Evolutionary conservation across 2,113 vertebrate genomes (phyloP).

Genomic region (Oriolus oriolus): DNA sequence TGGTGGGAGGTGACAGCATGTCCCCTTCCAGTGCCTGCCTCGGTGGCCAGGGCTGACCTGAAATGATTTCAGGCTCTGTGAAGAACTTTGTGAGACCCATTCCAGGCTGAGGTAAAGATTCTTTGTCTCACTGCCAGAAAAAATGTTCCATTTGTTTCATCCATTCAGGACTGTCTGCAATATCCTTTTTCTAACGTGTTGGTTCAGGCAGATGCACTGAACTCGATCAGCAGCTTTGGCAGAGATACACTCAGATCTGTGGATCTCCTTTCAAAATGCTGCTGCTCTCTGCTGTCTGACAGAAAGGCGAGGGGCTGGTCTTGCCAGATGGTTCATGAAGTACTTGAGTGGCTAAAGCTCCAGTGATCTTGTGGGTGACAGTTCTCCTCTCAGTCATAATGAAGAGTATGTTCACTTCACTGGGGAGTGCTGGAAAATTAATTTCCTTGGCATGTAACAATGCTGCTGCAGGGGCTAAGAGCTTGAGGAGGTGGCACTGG

Average conservation of each 20-base stretch:
- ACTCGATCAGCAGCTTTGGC: not conserved
- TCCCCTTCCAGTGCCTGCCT: not conserved
- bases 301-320: not conserved
- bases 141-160: not conserved
- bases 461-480: not conserved
- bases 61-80: not conserved
- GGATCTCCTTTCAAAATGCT: not conserved
- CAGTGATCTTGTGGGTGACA: not conserved
- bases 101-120: not conserved
- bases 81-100: not conserved
- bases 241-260: not conserved
- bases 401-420: not conserved
- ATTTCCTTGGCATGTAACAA: not conserved
- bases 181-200: not conserved
- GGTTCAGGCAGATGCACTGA: not conserved
- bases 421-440: not conserved
- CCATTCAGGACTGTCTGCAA: not conserved
- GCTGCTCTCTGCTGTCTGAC: not conserved
- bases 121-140: not conserved
- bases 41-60: not conserved
- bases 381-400: not conserved
- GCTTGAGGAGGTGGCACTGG: not conserved
- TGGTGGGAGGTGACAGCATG: not conserved
- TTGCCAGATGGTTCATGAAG: not conserved
- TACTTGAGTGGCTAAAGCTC: not conserved